Base-by-base conservation (phyloP, 37 sponge, comb jelly and placozoan species). In the Crambe crambe region DNA sequence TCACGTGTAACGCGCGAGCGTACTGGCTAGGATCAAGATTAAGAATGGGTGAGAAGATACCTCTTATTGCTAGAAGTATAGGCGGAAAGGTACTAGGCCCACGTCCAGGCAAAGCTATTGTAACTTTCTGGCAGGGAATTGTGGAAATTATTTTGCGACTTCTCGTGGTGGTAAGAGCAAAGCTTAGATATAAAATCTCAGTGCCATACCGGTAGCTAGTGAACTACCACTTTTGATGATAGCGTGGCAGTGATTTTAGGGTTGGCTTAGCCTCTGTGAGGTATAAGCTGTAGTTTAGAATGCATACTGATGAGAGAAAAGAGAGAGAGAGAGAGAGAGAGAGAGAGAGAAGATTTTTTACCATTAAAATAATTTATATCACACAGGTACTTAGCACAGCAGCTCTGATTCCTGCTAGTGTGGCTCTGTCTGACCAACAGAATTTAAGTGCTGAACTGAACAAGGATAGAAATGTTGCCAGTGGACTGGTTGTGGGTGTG, bases 121-220 rank as follows among this genome's bases (percentile, higher is more conserved):
- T 84, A 0, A 79, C 70, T 42, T 80, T 85, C 74, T 84, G 86
- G 86, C 86, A 89, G 58, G 90, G 90, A 36, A 76, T 81, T 0
- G 81, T 89, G 41, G 90, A 89, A 51, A 71, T 85, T 37, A n/a
- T 80, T 21, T 63, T 89, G 21, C 23, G 85, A 41, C 44, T 15
- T 0, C 29, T 80, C 27, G 60, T 67, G 39, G 37, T 72, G 18
- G 88, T 87, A 27, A 80, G 87, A 25, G 38, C 2, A 35, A 59
- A 18, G 25, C 27, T 17, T 2, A 21, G 68, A 2, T n/a, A n/a
- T n/a, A n/a, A n/a, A n/a, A n/a, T n/a, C n/a, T n/a, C n/a, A n/a
- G n/a, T n/a, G n/a, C n/a, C n/a, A n/a, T n/a, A n/a, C n/a, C n/a
- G n/a, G n/a, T n/a, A n/a, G n/a, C n/a, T n/a, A n/a, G n/a, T n/a